These are phyloP conservation scores for Aurelia aurita DNA, from an alignment of 30 jellyfish, hydroid and myxozoan species.

Conservation along the genomic window DNA sequence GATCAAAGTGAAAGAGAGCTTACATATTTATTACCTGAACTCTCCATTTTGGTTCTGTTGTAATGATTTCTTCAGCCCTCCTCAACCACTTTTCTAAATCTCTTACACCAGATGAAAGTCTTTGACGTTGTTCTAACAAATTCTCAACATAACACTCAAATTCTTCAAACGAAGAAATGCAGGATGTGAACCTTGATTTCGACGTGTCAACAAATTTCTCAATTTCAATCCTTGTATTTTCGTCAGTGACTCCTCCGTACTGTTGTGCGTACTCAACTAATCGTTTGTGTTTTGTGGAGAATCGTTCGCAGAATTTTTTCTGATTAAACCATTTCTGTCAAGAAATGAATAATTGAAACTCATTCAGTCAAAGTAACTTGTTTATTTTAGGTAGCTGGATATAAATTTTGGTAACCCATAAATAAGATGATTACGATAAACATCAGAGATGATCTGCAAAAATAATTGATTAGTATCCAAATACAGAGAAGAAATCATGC, in stretches of 20 bases:
- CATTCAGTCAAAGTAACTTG: not conserved
- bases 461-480: too few relatives aligned
- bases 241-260: constrained; percentile 23
- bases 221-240: constrained; percentile 7
- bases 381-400: not conserved
- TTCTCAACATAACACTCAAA: constrained; percentile 3
- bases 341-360: not conserved
- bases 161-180: constrained; percentile 43
- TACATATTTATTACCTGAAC: constrained; percentile 49
- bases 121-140: constrained; percentile 9
- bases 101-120: constrained; percentile 7
- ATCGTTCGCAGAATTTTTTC: constrained; percentile 68
- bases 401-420: not conserved
- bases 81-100: constrained; percentile 67
- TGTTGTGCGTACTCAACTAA: constrained; percentile 27
- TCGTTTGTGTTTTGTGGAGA: constrained; percentile 46
- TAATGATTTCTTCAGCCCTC: constrained; percentile 51
- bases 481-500: too few relatives aligned
- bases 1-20: too few relatives aligned
- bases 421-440: too few relatives aligned
- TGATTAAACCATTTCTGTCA: constrained; percentile 79
- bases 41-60: constrained; percentile 70
- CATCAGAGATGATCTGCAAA: too few relatives aligned
- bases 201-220: constrained; percentile 7
- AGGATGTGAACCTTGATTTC: constrained; percentile 14